Base-by-base conservation (phyloP, 2,797 vertebrate species). In the Ispidina picta region DNA sequence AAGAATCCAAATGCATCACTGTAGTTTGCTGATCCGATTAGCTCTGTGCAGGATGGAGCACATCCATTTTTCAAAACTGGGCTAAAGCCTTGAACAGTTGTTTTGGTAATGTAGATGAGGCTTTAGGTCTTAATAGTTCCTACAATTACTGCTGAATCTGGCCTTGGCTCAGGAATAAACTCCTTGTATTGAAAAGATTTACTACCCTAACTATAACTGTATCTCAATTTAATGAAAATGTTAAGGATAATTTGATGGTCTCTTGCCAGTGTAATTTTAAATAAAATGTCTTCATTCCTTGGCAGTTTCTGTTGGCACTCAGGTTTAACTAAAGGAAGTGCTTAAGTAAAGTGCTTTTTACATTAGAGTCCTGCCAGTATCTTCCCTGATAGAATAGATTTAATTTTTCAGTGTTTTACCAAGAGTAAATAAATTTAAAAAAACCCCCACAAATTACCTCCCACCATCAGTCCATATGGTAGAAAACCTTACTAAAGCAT, bases 211-310 rank as follows among this genome's bases (percentile, higher is more conserved):
- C 94, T 97, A 71, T 95, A 93, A 95, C 96, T 92, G 97, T 97
- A 96, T 97, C 96, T 97, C 96, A 93, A 77, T 97, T 97, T 97
- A 97, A 97, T 97, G 97, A 97, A 97, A 97, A 97, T 97, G 97
- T 97, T 97, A 97, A 97, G 95, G 97, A 91, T 96, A 94, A 95
- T 97, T 96, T 95, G 97, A 97, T 96, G 97, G 96, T 95, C 96
- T 96, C 81, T 93, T 75, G 93, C 97, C 96, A 97, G 97, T 91
- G 96, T 97, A 97, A 97, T 97, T 96, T 97, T 97, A 95, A 97
- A 97, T 96, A 94, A 97, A 97, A 97, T 85, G 95, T 93, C 95
- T 96, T 96, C 93, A 91, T 89, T 96, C 93, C 83, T 93, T 97
- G 97, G 97, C 97, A 97, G 82, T 74, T 35, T 82, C 49, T n/a